Percentiles rank a stretch among this genome's conserved stretches.
These are phyloP conservation scores for Mormoops blainvillei DNA, from an alignment of 2,113 vertebrate genomes.

Conservation along the genomic window DNA sequence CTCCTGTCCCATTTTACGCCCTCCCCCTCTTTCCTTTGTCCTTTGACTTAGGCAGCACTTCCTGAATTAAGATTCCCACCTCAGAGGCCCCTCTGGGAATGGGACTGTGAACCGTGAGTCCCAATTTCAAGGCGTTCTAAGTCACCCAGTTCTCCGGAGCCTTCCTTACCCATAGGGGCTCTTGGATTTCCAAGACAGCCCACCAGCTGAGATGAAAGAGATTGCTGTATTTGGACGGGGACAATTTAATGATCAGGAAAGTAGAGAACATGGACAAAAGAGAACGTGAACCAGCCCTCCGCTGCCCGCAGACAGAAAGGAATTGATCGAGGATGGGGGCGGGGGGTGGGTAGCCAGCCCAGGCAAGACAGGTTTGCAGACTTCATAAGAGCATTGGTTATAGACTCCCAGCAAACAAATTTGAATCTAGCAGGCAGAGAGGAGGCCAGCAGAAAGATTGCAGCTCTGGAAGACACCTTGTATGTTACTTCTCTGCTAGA, in stretches of 20 bases:
- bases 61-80: slow-evolving; percentile 44
- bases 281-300: background rate
- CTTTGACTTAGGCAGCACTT: slow-evolving; percentile 34
- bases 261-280: background rate
- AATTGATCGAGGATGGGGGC: background rate
- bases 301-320: background rate
- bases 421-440: background rate
- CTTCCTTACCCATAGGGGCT: background rate
- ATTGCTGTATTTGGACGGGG: background rate
- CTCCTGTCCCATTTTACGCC: background rate
- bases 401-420: background rate
- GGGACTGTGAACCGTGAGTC: background rate
- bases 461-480: background rate
- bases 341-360: background rate
- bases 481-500: background rate
- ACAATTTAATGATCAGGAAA: slow-evolving; percentile 58
- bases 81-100: background rate
- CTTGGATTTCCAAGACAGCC: slow-evolving; percentile 52
- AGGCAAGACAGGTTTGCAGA: background rate
- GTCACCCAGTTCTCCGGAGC: slow-evolving; percentile 24
- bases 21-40: background rate
- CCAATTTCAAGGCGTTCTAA: slow-evolving; percentile 31
- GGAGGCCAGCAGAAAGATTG: background rate
- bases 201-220: slow-evolving; percentile 17
- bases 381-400: background rate